Evolutionary conservation across 2,888 invertebrate genomes (phyloP), one percentile per base, ranked within the genome.

Genomic region (Idaea aversata): DNA sequence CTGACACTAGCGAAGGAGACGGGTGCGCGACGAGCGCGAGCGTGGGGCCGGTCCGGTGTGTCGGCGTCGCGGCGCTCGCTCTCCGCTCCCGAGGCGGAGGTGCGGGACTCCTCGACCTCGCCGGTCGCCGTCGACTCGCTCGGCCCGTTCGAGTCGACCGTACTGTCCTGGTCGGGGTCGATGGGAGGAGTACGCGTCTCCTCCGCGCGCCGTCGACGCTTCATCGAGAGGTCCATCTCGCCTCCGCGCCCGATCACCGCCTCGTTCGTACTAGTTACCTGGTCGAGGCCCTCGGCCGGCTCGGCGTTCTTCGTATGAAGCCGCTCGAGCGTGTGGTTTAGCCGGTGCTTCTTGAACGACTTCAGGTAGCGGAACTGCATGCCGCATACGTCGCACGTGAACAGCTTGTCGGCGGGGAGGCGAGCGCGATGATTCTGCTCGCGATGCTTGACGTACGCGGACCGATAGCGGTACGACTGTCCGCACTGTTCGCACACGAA

Each of bases 401-500:
- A 98, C 16, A 97, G 94, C 86, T 97, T 97, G 86, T 97, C 97
- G 35, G 97, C 97, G 3, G 97, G 97, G 61, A 97, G 93, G 16
- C 97, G 94, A 3, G 97, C 97, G 25, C 97, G 95, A 82, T 98
- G 97, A 83, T 98, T 97, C 84, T 97, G 97, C 84, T 97, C 97
- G 64, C 97, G 95, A 83, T 98, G 97, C 82, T 93, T 93, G 62
- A 93, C 92, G 72, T 93, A 93, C 57, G 97, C 97, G 59, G 97
- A 97, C 68, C 97, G 94, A 86, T 97, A 98, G 74, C 96, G 95
- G 90, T 98, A 98, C 80, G 97, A 97, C 82, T 98, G 97, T 5
- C 97, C 97, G 86, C 97, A 98, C 84, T 97, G 97, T 80, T 97
- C 97, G 89, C 97, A 98, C 59, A 97, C 97, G 88, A 97, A 97